A percentile compares a stretch with the other conserved stretches of the same genome.
phyloP scores from a whole-genome alignment of 2,888 invertebrate species.

The Drosophila austrosaltans region DNA sequence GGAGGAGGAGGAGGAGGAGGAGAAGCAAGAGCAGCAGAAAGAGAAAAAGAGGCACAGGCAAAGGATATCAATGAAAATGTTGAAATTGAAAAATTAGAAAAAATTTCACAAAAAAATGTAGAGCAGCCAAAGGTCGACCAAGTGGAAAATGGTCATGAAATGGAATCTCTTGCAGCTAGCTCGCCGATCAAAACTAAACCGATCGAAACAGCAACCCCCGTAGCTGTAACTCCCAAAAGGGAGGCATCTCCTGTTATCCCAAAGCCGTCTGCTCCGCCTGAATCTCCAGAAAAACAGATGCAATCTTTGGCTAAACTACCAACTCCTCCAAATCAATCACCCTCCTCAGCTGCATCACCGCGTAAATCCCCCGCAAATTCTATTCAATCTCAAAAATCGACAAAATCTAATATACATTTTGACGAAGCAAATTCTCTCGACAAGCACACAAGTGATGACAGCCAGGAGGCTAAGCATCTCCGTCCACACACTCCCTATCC shows the following conservation, averaged over 20 bases:
- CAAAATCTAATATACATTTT: conserved; percentile 60
- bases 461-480: conserved; percentile 59
- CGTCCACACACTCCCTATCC: conserved; percentile 82
- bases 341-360: conserved; percentile 47
- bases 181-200: background rate
- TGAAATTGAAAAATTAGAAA: conserved; percentile 14
- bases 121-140: background rate
- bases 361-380: conserved; percentile 67
- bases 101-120: conserved; percentile 21
- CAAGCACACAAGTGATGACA: conserved; percentile 36
- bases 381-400: conserved; percentile 60
- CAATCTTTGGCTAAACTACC: conserved; percentile 44
- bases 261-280: conserved; percentile 61
- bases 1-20: background rate
- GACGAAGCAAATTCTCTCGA: conserved; percentile 27
- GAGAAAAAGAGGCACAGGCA: background rate
- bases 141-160: background rate
- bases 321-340: conserved; percentile 43
- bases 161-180: background rate
- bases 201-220: background rate
- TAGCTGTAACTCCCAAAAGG: background rate
- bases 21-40: background rate
- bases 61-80: background rate
- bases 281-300: conserved; percentile 18
- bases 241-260: conserved; percentile 2